phyloP scores from a whole-genome alignment of 2,797 vertebrate genomes.

The Anableps anableps region DNA sequence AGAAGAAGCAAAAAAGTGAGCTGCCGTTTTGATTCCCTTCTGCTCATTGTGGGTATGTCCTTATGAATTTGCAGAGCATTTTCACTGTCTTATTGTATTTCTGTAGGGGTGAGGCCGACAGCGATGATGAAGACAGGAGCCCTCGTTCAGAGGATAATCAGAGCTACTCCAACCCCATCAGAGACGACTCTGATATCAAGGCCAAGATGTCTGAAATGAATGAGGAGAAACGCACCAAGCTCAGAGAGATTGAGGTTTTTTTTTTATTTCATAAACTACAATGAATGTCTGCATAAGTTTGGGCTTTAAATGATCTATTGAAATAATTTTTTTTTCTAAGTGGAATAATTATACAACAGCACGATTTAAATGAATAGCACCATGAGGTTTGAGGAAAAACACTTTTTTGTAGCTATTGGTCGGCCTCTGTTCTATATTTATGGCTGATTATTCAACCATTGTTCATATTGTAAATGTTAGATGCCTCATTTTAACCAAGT shows the following conservation, averaged over 20 bases:
- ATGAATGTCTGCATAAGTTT: neutral
- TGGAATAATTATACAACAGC: neutral
- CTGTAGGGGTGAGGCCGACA: conserved; percentile 87
- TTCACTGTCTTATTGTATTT: neutral
- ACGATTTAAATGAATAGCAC: neutral
- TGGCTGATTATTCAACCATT: neutral
- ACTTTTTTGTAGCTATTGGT: neutral
- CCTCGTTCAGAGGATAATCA: conserved; percentile 89
- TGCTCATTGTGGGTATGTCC: neutral
- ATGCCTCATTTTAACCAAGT: neutral
- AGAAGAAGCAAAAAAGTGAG: conserved; percentile 90
- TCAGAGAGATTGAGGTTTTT: conserved; percentile 95
- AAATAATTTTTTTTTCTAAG: neutral
- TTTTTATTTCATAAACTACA: too few relatives aligned
- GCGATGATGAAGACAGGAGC: conserved; percentile 90
- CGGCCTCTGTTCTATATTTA: neutral
- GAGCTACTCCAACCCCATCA: conserved; percentile 89
- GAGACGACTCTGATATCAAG: conserved; percentile 89
- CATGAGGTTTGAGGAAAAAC: neutral
- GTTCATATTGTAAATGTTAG: neutral
- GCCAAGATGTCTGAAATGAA: conserved; percentile 94
- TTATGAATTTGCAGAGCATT: neutral
- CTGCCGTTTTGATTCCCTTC: neutral
- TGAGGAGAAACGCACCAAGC: conserved; percentile 96
- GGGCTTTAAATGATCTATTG: neutral